A percentile compares a stretch with the other conserved stretches of the same genome.
phyloP scores from a whole-genome alignment of 1,140 invertebrate species.

The Orius insidiosus region DNA sequence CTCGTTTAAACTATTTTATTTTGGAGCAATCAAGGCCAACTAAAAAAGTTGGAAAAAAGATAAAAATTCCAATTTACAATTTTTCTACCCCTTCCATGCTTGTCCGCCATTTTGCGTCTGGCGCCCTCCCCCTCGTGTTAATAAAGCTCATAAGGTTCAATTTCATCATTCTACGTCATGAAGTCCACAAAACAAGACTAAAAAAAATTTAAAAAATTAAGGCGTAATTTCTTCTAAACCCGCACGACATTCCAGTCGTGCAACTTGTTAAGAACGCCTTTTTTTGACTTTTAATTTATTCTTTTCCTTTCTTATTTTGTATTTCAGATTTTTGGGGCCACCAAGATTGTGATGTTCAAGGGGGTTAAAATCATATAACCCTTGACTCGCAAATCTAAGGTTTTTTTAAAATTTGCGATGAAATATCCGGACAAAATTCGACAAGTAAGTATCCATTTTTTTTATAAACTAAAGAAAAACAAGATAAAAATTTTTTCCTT shows the following conservation, averaged over 20 bases:
- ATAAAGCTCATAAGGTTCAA: no score
- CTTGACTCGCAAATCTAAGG: conserved; percentile 2
- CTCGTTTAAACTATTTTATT: no score
- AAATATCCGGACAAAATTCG: conserved; percentile 17
- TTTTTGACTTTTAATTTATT: not conserved
- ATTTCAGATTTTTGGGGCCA: conserved; percentile 3
- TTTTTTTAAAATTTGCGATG: conserved; percentile 6
- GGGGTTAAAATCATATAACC: not conserved
- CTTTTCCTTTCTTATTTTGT: not conserved
- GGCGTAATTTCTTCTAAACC: not conserved
- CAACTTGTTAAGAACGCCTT: not conserved
- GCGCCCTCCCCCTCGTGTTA: no score
- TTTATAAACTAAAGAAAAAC: not conserved
- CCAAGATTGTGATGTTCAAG: conserved; percentile 8
- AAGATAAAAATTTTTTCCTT: not conserved
- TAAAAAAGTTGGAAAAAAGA: no score
- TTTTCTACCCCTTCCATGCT: no score
- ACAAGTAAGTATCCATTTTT: conserved; percentile 10
- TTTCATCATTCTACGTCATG: no score
- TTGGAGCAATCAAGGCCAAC: no score
- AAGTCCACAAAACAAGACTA: no score
- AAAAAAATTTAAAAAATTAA: no score
- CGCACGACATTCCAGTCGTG: conserved; percentile 8
- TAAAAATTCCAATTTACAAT: no score
- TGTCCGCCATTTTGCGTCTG: no score